Base-by-base conservation (phyloP, 2,888 invertebrate genomes). In the Heliconius erato region DNA sequence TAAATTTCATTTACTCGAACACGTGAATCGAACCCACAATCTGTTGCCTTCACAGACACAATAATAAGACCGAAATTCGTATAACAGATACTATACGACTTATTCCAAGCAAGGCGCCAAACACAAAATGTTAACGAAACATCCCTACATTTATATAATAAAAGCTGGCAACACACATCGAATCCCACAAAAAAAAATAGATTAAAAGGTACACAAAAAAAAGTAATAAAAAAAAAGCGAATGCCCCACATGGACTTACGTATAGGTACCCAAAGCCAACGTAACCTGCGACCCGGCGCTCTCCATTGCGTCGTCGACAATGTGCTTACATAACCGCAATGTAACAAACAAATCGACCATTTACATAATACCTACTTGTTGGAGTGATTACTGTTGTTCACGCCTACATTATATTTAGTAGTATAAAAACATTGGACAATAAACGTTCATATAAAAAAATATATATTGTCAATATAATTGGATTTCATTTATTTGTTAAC, bases 321-420 rank as follows among this genome's bases (percentile, higher is more conserved):
- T 92, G 90, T 91, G 88, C 88, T 94, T 94, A 92, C 88, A 89
- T 93, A 94, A 94, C 88, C 84, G 89, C 90, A 92, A 91, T 92
- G 93, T 94, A 91, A 92, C 93, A 92, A 93, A 93, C 92, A 93
- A 93, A 93, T 90, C 93, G 91, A 89, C 92, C 92, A 93, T 94
- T 94, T 94, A 94, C 94, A 93, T 94, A 94, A 94, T 93, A 93
- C 54, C 54, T 54, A 54, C 91, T 92, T 92, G 93, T 91, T 90
- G 91, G 91, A 78, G 89, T 91, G 92, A 91, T 93, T 92, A 94
- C 90, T 89, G 91, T 88, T 87, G 89, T 88, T 86, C 88, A 90
- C 90, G 90, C 90, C 40, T 28, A 28, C 54, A 49, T 63, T 69
- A 77, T 81, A 69, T 59, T 78, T 28, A 78, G 67, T 28, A 40